Base-by-base conservation (phyloP, 2,888 invertebrate species). In the Chloroclysta siterata region DNA sequence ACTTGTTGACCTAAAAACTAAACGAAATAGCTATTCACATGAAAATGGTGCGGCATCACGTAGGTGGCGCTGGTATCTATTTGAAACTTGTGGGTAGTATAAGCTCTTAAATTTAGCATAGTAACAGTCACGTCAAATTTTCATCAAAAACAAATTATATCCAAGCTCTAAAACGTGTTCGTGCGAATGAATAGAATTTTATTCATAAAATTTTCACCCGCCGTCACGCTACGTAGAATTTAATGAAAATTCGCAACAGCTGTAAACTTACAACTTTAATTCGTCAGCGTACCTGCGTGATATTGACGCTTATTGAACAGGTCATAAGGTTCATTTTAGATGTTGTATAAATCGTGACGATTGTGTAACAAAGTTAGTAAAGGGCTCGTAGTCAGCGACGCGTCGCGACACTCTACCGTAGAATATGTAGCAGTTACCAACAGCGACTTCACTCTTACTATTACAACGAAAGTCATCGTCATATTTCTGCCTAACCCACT, bases 351-450 rank as follows among this genome's bases (percentile, higher is more conserved):
- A 42, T 42, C 5, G 57, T 60, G 65, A 61, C 61, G 65, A 77
- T 76, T 79, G 74, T 75, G 76, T 79, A 77, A 81, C 76, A 76
- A 68, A 82, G 81, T 82, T 80, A 80, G 77, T 79, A 78, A 79
- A 81, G 80, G 79, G 78, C 76, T 69, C 74, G 68, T 70, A 60
- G 69, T 72, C 72, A 74, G 63, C 66, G 72, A 66, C 68, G 72
- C 78, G 73, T n/a, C 52, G 39, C 17, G 22, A 47, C 55, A 55
- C 51, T 61, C 22, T 14, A 55, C 50, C 28, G 17, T 51, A 22
- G 56, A 56, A 14, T 8, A 39, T n/a, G 55, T 48, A 46, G 36
- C 7, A 48, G 46, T 55, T 36, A 2, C 0, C 0, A 39, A n/a
- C 13, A 22, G 17, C 14, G 2, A 10, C 17, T 47, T 55, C 36